Percentiles rank a stretch among this genome's conserved stretches.
phyloP scores from a whole-genome alignment of 2,797 vertebrate species.

The Cynopterus sphinx region DNA sequence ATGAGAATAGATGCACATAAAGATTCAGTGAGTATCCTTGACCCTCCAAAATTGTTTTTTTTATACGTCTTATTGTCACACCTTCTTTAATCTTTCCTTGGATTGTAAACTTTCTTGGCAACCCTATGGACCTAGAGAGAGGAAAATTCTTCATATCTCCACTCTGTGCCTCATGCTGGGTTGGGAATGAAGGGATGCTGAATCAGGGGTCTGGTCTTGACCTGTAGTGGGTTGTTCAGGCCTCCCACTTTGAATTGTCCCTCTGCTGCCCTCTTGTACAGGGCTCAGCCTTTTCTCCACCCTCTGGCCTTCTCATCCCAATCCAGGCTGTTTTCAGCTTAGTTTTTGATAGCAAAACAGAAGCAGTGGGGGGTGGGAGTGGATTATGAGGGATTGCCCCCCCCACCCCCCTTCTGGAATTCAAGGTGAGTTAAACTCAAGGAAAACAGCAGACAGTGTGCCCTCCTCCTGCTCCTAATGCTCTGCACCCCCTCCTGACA shows the following conservation, averaged over 20 bases:
- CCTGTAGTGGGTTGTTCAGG: background rate
- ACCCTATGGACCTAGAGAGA: background rate
- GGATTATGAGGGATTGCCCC: constrained; percentile 1
- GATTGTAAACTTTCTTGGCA: constrained; percentile 7
- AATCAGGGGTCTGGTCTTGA: background rate
- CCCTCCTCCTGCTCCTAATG: background rate
- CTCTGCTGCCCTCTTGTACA: background rate
- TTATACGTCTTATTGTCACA: background rate
- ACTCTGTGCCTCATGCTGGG: background rate
- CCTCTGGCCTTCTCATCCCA: constrained; percentile 42
- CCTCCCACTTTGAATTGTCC: constrained; percentile 57
- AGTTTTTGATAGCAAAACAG: constrained; percentile 60
- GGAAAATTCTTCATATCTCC: background rate
- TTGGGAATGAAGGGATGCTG: constrained; percentile 17
- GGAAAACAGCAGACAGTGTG: background rate
- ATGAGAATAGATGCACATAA: background rate
- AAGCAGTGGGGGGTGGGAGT: constrained; percentile 32
- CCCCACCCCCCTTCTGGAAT: background rate
- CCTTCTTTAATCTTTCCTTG: background rate
- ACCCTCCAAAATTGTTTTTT: background rate
- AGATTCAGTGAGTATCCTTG: background rate
- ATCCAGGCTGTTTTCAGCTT: constrained; percentile 50
- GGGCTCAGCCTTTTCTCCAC: constrained; percentile 4
- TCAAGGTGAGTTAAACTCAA: background rate
- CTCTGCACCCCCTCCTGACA: background rate